Conservation (phyloP, 23 tunicate species). For the Botrylloides violaceus region DNA sequence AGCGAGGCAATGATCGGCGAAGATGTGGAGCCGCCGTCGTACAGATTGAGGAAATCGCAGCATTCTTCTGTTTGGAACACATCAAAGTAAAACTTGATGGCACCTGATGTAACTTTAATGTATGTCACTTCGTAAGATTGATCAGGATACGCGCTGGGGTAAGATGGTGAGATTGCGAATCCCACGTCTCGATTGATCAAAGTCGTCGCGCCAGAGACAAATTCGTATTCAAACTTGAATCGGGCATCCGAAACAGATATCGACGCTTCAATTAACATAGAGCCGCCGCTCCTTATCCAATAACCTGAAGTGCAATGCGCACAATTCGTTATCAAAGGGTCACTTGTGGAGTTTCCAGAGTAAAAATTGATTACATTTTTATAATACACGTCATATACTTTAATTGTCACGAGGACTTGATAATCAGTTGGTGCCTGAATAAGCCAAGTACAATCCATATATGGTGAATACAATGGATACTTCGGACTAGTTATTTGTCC, state of each 20-base stretch:
- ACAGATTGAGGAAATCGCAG: slow-evolving; percentile 9
- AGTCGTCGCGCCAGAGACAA: not conserved
- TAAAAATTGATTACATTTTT: not conserved
- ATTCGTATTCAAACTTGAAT: slow-evolving; percentile 6
- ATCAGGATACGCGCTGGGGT: slow-evolving; percentile 5
- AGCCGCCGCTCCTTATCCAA: not conserved
- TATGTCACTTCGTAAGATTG: not conserved
- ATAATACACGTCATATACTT: not conserved
- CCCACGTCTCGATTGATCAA: not conserved
- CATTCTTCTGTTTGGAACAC: slow-evolving; percentile 8
- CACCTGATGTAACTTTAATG: not conserved
- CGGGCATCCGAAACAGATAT: not conserved
- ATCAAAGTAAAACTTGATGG: not conserved
- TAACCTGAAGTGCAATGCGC: not conserved
- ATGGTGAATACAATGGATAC: not conserved
- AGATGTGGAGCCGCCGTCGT: slow-evolving; percentile 11
- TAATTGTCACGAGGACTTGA: not conserved
- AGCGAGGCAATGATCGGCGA: not conserved
- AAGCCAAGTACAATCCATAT: slow-evolving; percentile 6
- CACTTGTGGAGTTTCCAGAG: slow-evolving; percentile 2
- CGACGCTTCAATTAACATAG: not conserved
- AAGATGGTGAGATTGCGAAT: not conserved
- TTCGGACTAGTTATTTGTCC: not conserved
- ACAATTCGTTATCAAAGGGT: not conserved
- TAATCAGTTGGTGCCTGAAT: slow-evolving; percentile 3